Conservation (phyloP, 1,140 invertebrate genomes). For the Heterodera schachtii region DNA sequence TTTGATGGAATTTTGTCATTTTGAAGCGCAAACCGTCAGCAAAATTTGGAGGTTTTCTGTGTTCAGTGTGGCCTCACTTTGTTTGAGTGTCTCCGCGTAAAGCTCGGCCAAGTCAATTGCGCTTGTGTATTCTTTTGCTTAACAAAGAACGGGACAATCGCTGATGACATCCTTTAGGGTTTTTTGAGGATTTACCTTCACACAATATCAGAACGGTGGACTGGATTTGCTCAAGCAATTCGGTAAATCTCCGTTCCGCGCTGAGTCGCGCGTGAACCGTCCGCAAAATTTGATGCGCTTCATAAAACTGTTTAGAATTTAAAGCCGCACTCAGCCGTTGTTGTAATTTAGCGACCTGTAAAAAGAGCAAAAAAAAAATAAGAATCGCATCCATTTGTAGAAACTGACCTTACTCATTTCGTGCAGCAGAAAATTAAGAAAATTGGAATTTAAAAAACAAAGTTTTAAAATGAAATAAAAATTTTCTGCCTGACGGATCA, state of each 20-base stretch:
- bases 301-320: constrained; percentile 38
- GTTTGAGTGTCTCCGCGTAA: constrained; percentile 37
- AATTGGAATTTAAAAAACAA: too few species aligned
- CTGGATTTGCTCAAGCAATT: constrained; percentile 31
- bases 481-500: too few species aligned
- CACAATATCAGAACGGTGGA: constrained; percentile 27
- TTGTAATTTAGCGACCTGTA: constrained; percentile 43
- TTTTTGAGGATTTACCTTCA: constrained; percentile 20
- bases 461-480: too few species aligned
- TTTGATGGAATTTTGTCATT: neutral
- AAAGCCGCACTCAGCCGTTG: constrained; percentile 31
- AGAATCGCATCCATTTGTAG: too few species aligned
- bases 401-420: too few species aligned
- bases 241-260: constrained; percentile 21
- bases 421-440: too few species aligned
- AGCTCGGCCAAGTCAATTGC: constrained; percentile 45
- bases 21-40: neutral
- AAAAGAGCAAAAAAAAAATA: constrained; percentile 16
- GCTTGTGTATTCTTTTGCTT: constrained; percentile 37
- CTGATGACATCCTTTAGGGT: neutral
- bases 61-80: neutral
- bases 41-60: neutral
- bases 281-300: constrained; percentile 49
- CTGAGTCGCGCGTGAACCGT: constrained; percentile 37
- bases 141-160: constrained; percentile 16